These are phyloP conservation scores for Carpatolechia fugitivella DNA, from an alignment of 2,888 invertebrate species.

Conservation along the genomic window DNA sequence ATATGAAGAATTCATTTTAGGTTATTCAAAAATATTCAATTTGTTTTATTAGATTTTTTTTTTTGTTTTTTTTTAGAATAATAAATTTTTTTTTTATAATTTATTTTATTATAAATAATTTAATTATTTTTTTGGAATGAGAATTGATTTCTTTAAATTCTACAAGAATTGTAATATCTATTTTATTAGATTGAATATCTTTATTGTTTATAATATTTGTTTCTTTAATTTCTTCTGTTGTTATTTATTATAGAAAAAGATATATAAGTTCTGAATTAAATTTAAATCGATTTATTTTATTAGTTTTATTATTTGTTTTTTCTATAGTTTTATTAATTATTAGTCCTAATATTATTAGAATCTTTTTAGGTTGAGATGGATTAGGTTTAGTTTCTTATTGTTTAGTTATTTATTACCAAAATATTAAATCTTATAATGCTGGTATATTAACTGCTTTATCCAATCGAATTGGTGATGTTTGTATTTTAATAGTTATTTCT, in stretches of 20 bases:
- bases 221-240: slow-evolving; percentile 82
- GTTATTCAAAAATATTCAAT: slow-evolving; percentile 69
- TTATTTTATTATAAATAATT: slow-evolving; percentile 69
- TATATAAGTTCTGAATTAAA: slow-evolving; percentile 81
- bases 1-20: slow-evolving; percentile 75
- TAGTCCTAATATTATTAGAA: slow-evolving; percentile 83
- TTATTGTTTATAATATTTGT: slow-evolving; percentile 82
- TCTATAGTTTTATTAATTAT: slow-evolving; percentile 84
- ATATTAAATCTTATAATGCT: slow-evolving; percentile 83
- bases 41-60: slow-evolving; percentile 74
- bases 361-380: slow-evolving; percentile 86
- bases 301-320: slow-evolving; percentile 82
- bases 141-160: slow-evolving; percentile 75
- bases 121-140: slow-evolving; percentile 74
- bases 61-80: slow-evolving; percentile 67
- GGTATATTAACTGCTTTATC: slow-evolving; percentile 85
- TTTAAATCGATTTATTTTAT: slow-evolving; percentile 82
- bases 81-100: slow-evolving; percentile 57
- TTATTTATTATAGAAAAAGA: slow-evolving; percentile 81
- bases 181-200: slow-evolving; percentile 83
- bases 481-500: slow-evolving; percentile 81
- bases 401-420: slow-evolving; percentile 86
- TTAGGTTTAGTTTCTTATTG: slow-evolving; percentile 85
- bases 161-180: slow-evolving; percentile 64
- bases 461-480: slow-evolving; percentile 87